Evolutionary conservation across 2,797 vertebrate genomes (phyloP).

Genomic region (Oreonectes daqikongensis): DNA sequence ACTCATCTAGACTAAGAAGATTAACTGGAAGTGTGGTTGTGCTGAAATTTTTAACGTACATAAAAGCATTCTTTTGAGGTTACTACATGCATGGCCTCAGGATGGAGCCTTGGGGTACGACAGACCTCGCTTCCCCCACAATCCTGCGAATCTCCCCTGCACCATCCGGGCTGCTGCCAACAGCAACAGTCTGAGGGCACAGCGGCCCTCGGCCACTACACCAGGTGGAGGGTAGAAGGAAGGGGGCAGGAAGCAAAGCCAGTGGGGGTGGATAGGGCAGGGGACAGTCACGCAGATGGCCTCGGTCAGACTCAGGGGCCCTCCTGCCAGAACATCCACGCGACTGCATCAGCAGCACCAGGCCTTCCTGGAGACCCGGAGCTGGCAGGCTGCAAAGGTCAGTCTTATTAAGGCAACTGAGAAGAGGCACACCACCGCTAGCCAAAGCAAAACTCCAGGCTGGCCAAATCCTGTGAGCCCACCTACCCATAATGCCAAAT

Average conservation of each 20-base stretch:
- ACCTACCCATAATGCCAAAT: slow-evolving; percentile 35
- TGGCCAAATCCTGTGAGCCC: slow-evolving; percentile 42
- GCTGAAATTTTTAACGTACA: slow-evolving; percentile 33
- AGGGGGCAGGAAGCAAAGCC: slow-evolving; percentile 57
- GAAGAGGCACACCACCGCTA: slow-evolving; percentile 43
- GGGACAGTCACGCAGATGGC: slow-evolving; percentile 58
- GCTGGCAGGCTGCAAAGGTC: slow-evolving; percentile 62
- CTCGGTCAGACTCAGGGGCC: slow-evolving; percentile 56
- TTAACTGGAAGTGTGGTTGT: slow-evolving; percentile 27
- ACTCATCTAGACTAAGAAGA: slow-evolving; percentile 29
- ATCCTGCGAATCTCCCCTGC: slow-evolving; percentile 34
- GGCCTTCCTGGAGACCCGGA: slow-evolving; percentile 56
- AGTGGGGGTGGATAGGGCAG: slow-evolving; percentile 49
- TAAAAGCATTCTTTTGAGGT: slow-evolving; percentile 35
- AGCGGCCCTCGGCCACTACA: slow-evolving; percentile 47
- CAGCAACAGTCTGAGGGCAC: slow-evolving; percentile 58
- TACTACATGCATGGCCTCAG: slow-evolving; percentile 24
- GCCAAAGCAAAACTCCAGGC: slow-evolving; percentile 49
- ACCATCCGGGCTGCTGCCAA: slow-evolving; percentile 53
- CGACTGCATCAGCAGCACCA: slow-evolving; percentile 54
- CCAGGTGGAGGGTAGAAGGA: slow-evolving; percentile 49
- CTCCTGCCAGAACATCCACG: slow-evolving; percentile 52
- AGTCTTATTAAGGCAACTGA: slow-evolving; percentile 54
- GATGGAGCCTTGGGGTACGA: slow-evolving; percentile 33
- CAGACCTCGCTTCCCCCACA: slow-evolving; percentile 1